A percentile compares a stretch with the other conserved stretches of the same genome.
Conservation (phyloP, 2,888 invertebrate genomes). For the Corythucha ciliata region DNA sequence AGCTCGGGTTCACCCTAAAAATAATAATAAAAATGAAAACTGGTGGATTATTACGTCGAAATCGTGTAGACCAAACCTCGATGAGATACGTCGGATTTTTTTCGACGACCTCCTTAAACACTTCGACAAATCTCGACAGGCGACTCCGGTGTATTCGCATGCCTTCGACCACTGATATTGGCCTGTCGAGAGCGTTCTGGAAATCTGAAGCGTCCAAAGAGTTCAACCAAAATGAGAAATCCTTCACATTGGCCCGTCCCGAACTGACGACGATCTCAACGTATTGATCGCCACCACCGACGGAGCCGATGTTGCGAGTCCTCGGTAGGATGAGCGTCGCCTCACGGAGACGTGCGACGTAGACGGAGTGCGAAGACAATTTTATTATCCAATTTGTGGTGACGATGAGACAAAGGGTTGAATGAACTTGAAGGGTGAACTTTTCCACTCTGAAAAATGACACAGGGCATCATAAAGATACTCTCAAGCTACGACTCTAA, state of each 20-base stretch:
- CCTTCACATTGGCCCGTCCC: background rate
- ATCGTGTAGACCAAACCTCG: no score
- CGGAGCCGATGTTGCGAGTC: no score
- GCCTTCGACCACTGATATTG: constrained; percentile 57
- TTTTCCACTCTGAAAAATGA: constrained; percentile 57
- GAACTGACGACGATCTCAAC: background rate
- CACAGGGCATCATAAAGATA: background rate
- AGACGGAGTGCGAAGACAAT: constrained; percentile 61
- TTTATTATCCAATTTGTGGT: constrained; percentile 86
- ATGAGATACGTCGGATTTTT: constrained; percentile 58
- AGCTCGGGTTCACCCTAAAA: constrained; percentile 41
- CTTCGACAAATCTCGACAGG: constrained; percentile 73
- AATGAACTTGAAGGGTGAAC: constrained; percentile 57
- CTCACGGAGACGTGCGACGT: constrained; percentile 69
- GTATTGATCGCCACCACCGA: background rate
- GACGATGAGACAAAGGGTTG: constrained; percentile 59
- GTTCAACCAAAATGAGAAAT: constrained; percentile 50
- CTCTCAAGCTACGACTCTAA: constrained; percentile 12
- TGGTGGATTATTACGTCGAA: background rate
- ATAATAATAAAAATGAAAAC: constrained; percentile 29
- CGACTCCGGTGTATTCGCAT: constrained; percentile 67
- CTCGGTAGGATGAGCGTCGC: constrained; percentile 57
- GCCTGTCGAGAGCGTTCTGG: constrained; percentile 57
- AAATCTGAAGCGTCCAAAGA: constrained; percentile 69
- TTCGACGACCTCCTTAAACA: constrained; percentile 65